phyloP scores from a whole-genome alignment of 2,113 vertebrate species.

The Eubucco bourcierii region DNA sequence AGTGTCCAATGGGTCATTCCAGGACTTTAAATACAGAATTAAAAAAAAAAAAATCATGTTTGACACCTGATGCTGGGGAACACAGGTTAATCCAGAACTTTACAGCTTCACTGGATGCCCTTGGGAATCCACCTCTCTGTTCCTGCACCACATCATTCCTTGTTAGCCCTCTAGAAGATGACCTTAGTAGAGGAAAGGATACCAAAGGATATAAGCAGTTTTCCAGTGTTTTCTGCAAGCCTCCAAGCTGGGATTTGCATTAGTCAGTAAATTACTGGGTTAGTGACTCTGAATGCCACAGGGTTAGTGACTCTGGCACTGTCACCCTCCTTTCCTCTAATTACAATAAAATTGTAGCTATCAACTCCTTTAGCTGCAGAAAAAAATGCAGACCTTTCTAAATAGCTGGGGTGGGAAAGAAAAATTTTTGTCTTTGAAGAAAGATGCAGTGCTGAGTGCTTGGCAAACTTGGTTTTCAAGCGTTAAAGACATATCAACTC shows the following conservation, averaged over 20 bases:
- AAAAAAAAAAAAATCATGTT: not conserved
- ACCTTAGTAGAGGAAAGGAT: not conserved
- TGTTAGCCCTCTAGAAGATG: not conserved
- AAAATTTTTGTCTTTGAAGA: not conserved
- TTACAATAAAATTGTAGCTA: not conserved
- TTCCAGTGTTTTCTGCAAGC: slow-evolving; percentile 18
- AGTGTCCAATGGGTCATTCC: not conserved
- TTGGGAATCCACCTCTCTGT: slow-evolving; percentile 46
- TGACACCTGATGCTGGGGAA: not conserved
- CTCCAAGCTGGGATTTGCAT: not conserved
- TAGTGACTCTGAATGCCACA: not conserved
- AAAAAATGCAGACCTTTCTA: not conserved
- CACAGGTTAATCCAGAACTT: not conserved
- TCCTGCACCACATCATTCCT: not conserved
- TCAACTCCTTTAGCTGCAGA: not conserved
- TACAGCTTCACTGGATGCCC: not conserved
- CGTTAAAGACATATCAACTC: not conserved
- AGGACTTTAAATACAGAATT: not conserved
- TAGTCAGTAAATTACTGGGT: not conserved
- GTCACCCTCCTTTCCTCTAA: not conserved
- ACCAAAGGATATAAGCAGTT: slow-evolving; percentile 25
- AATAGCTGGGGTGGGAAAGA: not conserved
- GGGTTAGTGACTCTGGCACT: not conserved
- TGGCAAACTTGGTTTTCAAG: not conserved
- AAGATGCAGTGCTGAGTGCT: not conserved